Evolutionary conservation across 2,113 vertebrate genomes (phyloP), one percentile per base, ranked within the genome.

Genomic region (Raja brachyura): DNA sequence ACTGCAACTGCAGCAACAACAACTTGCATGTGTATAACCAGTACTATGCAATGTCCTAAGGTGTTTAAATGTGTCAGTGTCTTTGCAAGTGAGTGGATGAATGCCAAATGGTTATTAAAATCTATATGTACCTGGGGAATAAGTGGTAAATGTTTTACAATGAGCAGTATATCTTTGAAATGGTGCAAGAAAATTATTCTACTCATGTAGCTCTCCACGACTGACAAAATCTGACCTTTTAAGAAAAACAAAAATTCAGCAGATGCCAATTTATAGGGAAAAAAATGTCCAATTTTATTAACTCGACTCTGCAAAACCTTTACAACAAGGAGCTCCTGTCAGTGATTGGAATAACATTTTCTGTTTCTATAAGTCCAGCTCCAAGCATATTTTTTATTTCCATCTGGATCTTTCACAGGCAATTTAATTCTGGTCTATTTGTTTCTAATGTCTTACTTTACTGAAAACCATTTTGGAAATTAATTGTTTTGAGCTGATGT

Each of bases 151-250:
- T 31, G 59, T 88, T 66, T 88, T 66, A 88, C 28, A 88, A 63
- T 63, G 59, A 88, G 28, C 59, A 88, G 59, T 31, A 66, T 88
- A 88, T 88, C 83, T 88, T 88, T 88, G n/a, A 88, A 61, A 66
- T 18, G 7, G 14, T 63, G 59, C 59, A 88, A 25, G 83, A n/a
- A 88, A 88, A 61, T 66, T 88, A 7, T 77, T 77, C 59, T 88
- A 88, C 61, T 88, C 59, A 33, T 88, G n/a, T 88, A 88, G 83
- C 61, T 88, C 59, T 63, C 59, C 59, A 66, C 59, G n/a, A 88
- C 83, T 88, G 59, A 31, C 83, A 63, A 88, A 88, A 88, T 63
- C 31, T 88, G 83, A 88, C 83, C 83, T 88, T 88, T 88, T 18
- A 66, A 63, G 31, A 88, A 61, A 88, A 88, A 86, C 81, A 86